Base-by-base conservation (phyloP, 2,113 vertebrate species). In the Pygoscelis antarcticus region DNA sequence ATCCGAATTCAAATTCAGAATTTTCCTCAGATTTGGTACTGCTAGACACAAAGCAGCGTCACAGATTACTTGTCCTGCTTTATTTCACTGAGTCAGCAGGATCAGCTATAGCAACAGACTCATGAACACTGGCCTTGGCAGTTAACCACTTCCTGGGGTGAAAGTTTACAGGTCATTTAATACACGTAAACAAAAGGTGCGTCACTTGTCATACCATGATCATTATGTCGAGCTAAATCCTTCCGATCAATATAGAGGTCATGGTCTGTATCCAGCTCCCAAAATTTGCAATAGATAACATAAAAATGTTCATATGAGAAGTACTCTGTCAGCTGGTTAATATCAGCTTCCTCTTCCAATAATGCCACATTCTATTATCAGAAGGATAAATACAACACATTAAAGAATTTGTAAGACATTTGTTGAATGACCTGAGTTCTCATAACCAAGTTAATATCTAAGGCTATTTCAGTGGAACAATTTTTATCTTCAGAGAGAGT, bases 291-390 rank as follows among this genome's bases (percentile, higher is more conserved):
- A 97, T 99, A 99, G 96, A 99, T 99, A 58, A 99, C 99, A 26
- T 99, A 99, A 97, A 99, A 99, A 90, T 99, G 99, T 96, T 99
- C 99, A 19, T 99, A 99, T 70, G 99, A 99, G 98, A 99, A 99
- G 96, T 98, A 99, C 38, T 99, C 99, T 1, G 99, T 99, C 94
- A 99, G 97, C 98, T 99, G 99, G 98, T 99, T 99, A 93, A 99
- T 99, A 90, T 99, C 99, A 11, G 99, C 98, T 92, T 99, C 99
- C 62, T 99, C 98, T 95, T 99, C 99, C 97, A 99, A 98, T 89
- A 99, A 96, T 6, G 98, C 98, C 93, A 99, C 98, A 29, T 99
- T 99, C 99, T 99, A 95, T 52, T 76, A 85, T 46, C 83, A 94
- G 86, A 96, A 95, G 68, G 85, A 97, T 91, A 90, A 95, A 92